Conservation (phyloP, 2,797 vertebrate genomes). For the Microhierax caerulescens region DNA sequence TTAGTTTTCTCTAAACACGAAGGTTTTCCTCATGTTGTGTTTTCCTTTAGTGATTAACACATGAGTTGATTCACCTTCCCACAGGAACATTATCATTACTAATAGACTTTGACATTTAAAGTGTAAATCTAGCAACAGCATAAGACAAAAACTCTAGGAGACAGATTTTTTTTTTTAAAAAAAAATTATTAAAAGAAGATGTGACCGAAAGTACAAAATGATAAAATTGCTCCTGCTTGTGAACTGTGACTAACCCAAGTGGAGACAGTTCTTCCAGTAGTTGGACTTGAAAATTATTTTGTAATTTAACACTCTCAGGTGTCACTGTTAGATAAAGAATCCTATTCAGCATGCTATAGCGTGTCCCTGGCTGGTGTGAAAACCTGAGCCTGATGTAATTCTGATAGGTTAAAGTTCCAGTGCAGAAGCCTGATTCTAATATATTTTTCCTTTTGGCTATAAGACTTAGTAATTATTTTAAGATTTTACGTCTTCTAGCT, state of each 20-base stretch:
- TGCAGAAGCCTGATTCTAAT: slow-evolving; percentile 20
- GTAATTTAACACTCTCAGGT: slow-evolving; percentile 72
- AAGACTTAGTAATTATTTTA: slow-evolving; percentile 42
- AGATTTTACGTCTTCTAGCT: slow-evolving; percentile 26
- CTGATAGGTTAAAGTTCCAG: slow-evolving; percentile 40
- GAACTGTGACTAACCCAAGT: slow-evolving; percentile 38
- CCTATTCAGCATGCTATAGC: neutral
- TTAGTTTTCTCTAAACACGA: neutral
- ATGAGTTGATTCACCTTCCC: slow-evolving; percentile 27
- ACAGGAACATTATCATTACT: slow-evolving; percentile 17
- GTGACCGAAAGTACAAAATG: slow-evolving; percentile 19
- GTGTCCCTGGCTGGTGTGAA: neutral
- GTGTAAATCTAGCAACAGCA: neutral
- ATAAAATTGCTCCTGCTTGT: slow-evolving; percentile 21
- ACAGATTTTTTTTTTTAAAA: neutral
- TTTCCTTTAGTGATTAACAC: slow-evolving; percentile 6
- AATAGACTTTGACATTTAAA: slow-evolving; percentile 41
- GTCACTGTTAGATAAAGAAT: slow-evolving; percentile 68
- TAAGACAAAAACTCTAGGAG: slow-evolving; percentile 5
- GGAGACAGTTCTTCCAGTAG: slow-evolving; percentile 38
- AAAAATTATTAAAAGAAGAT: slow-evolving; percentile 8
- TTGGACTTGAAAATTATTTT: slow-evolving; percentile 65
- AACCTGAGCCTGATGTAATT: slow-evolving; percentile 58
- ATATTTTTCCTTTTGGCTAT: slow-evolving; percentile 32
- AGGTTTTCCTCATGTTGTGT: neutral